Base-by-base conservation (phyloP, 2,888 invertebrate species). In the Petrolisthes manimaculis region DNA sequence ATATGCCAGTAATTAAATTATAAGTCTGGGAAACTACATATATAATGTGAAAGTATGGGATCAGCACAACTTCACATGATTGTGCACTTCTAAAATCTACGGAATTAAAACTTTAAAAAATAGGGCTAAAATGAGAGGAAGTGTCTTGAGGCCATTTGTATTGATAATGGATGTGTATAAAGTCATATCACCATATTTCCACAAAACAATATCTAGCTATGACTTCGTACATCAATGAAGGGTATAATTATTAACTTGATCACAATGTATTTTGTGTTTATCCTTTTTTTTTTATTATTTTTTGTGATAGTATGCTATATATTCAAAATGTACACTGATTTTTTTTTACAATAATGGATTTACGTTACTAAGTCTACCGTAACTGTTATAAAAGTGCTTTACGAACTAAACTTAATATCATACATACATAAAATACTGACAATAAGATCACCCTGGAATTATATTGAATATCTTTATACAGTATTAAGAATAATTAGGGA, bases 341-440 rank as follows among this genome's bases (percentile, higher is more conserved):
- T n/a, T 71, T n/a, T n/a, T 61, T 61, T 61, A 61, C 18, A 14
- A 61, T 61, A 9, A 61, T 61, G 37, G 37, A 37, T 54, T 54
- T 53, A 18, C 53, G 8, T 37, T 53, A 54, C 79, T 61, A 80
- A 12, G 24, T 55, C 21, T 80, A 61, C 80, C 24, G 21, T 56
- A 12, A 61, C 9, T 53, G 14, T 21, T 61, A 54, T 24, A 14
- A 80, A 61, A 21, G 61, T 80, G 61, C 21, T 14, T 71, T 14
- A 71, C 21, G 71, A 71, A 71, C 9, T 80, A n/a, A 14, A 80
- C 24, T 14, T 79, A 54, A 79, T 54, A 79, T 9, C 54, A 55
- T 79, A 54, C n/a, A 79, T 55, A 79, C 54, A 79, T 71, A 14
- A 67, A 82, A 82, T 82, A 82, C 81, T 82, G 81, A 82, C 5